Evolutionary conservation across 2,113 vertebrate genomes (phyloP).

Genomic region (Lagopus muta): DNA sequence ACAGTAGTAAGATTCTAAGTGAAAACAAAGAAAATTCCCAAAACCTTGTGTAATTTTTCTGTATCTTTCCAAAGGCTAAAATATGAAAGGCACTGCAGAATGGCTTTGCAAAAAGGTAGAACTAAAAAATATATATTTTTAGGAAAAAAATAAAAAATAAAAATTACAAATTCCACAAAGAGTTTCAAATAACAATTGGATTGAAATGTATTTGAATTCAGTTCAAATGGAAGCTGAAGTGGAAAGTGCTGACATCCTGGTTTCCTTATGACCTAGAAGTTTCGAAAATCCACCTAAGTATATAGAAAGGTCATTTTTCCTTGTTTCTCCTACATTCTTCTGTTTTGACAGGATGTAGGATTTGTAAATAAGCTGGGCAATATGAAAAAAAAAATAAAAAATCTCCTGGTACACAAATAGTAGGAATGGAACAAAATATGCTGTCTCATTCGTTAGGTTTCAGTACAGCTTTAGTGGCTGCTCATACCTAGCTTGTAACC

Average conservation of each 20-base stretch:
- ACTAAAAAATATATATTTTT: fast-evolving
- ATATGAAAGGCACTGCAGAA: background rate
- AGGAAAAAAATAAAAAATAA: background rate
- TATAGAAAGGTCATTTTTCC: background rate
- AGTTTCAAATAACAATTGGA: background rate
- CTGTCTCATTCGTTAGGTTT: background rate
- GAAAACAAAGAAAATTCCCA: background rate
- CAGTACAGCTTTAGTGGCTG: background rate
- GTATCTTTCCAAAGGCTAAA: background rate
- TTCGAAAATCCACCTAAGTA: background rate
- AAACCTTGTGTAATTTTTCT: background rate
- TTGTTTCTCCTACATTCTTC: background rate
- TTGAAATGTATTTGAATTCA: background rate
- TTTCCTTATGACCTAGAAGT: background rate
- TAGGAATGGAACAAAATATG: background rate
- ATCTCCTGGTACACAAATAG: background rate
- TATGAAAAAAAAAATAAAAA: background rate
- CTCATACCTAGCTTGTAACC: background rate
- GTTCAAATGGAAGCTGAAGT: background rate
- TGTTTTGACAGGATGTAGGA: background rate
- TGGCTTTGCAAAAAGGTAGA: background rate
- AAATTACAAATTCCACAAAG: background rate
- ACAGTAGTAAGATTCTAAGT: background rate
- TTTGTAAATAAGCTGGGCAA: background rate
- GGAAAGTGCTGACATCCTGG: background rate